phyloP scores from a whole-genome alignment of 2,797 vertebrate genomes.

The Rhincodon typus region DNA sequence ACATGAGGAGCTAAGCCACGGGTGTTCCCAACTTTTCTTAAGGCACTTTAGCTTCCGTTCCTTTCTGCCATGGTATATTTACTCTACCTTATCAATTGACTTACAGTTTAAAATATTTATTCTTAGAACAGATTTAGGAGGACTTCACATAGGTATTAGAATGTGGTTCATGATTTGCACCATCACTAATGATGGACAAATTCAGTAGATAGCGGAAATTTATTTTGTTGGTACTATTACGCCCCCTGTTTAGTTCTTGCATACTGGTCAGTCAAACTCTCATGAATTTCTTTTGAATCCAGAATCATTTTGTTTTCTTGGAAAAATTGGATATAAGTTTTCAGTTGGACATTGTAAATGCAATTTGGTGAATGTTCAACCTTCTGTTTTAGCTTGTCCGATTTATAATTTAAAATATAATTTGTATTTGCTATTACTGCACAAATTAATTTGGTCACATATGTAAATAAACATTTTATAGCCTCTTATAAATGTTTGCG shows the following conservation, averaged over 20 bases:
- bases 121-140: neutral
- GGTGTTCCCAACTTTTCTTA: neutral
- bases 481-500: neutral
- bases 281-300: neutral
- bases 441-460: neutral
- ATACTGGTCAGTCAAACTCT: neutral
- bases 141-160: neutral
- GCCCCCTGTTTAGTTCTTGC: neutral
- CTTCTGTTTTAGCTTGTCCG: neutral
- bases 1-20: neutral
- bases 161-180: neutral
- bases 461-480: neutral
- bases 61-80: neutral
- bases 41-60: neutral
- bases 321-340: neutral
- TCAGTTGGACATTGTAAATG: neutral
- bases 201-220: neutral
- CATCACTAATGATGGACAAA: neutral
- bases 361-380: neutral
- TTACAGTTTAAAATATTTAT: neutral
- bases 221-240: neutral
- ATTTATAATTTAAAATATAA: neutral
- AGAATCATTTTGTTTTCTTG: neutral
- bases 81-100: neutral
- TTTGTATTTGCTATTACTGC: neutral